Evolutionary conservation across 2,113 vertebrate species (phyloP).

Genomic region (Callopanchax toddi): DNA sequence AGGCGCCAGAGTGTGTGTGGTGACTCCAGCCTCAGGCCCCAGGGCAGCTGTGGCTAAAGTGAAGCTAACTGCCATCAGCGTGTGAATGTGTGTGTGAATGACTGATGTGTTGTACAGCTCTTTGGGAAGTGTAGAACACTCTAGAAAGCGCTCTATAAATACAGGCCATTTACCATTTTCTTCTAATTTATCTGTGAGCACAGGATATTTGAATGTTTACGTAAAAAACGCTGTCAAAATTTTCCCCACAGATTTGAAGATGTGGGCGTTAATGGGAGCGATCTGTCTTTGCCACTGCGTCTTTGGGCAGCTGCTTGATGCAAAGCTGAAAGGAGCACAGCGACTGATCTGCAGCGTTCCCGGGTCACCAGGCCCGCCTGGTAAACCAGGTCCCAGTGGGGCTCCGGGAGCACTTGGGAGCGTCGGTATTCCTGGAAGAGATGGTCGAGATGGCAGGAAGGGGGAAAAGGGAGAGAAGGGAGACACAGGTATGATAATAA

Average conservation of each 20-base stretch:
- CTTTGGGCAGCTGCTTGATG: conserved; percentile 83
- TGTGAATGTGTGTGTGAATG: too few species aligned
- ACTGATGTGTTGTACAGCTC: too few species aligned
- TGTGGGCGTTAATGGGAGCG: conserved; percentile 86
- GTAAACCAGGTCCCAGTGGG: conserved; percentile 85
- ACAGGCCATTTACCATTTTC: too few species aligned
- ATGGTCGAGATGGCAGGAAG: conserved; percentile 95
- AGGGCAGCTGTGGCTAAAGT: too few species aligned
- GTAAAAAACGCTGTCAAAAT: not conserved
- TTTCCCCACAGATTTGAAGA: conserved; percentile 82
- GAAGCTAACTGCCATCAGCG: too few species aligned
- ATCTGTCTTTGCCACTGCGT: conserved; percentile 87
- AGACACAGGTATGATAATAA: conserved; percentile 84
- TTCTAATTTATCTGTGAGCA: not conserved
- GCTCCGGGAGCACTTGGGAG: conserved; percentile 86
- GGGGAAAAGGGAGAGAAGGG: conserved; percentile 96
- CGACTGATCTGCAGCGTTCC: conserved; percentile 92
- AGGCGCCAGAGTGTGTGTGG: too few species aligned
- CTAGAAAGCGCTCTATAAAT: too few species aligned
- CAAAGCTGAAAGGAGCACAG: conserved; percentile 84
- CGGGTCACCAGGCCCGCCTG: conserved; percentile 86
- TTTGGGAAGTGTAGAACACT: too few species aligned
- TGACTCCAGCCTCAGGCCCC: too few species aligned
- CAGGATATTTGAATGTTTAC: not conserved
- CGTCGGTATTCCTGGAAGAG: conserved; percentile 93